Conservation (phyloP, 1,140 invertebrate species). For the Drosophila nigrodunni region DNA sequence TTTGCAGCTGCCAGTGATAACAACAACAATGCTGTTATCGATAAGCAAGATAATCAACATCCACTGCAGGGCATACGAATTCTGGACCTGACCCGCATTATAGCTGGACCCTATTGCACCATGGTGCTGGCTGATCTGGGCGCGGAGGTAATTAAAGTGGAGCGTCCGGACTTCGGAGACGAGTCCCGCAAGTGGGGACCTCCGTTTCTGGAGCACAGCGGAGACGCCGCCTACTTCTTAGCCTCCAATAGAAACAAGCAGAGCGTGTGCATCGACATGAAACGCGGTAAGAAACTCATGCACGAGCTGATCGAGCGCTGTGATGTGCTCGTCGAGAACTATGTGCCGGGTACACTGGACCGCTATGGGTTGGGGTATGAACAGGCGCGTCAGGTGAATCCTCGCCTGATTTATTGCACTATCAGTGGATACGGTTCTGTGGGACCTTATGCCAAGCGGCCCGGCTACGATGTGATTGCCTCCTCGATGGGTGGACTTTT, state of each 20-base stretch:
- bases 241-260: slow-evolving; percentile 98
- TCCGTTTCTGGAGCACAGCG: slow-evolving; percentile 91
- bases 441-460: slow-evolving; percentile 93
- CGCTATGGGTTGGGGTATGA: slow-evolving; percentile 92
- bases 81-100: slow-evolving; percentile 93
- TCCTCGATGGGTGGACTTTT: slow-evolving; percentile 95
- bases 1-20: slow-evolving; percentile 54
- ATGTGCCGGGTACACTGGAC: slow-evolving; percentile 94
- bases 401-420: slow-evolving; percentile 96
- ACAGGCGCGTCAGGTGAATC: slow-evolving; percentile 89
- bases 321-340: slow-evolving; percentile 98
- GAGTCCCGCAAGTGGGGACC: slow-evolving; percentile 97
- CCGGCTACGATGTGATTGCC: slow-evolving; percentile 98
- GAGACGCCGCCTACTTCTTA: slow-evolving; percentile 94
- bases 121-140: slow-evolving; percentile 97
- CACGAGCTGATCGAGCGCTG: slow-evolving; percentile 90
- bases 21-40: slow-evolving; percentile 15
- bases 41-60: slow-evolving; percentile 47
- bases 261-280: slow-evolving; percentile 95
- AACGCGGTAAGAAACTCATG: slow-evolving; percentile 91
- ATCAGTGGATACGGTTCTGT: slow-evolving; percentile 95
- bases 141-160: slow-evolving; percentile 97
- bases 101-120: slow-evolving; percentile 94
- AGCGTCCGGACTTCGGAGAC: slow-evolving; percentile 90
- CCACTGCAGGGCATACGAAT: slow-evolving; percentile 88